These are phyloP conservation scores for Urechis unicinctus DNA, from an alignment of 2,888 invertebrate genomes.

Conservation along the genomic window DNA sequence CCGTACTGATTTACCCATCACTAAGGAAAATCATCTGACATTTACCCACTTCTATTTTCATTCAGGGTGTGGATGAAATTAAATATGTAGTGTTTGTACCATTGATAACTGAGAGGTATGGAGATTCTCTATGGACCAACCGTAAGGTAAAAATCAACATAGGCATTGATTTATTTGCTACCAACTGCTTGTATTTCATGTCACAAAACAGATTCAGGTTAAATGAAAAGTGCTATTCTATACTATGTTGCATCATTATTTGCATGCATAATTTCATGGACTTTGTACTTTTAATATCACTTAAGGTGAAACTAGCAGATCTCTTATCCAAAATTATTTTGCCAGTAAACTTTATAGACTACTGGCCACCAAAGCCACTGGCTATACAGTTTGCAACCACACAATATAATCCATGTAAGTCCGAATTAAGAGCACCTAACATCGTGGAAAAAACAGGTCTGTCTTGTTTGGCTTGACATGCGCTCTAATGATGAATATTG, in stretches of 20 bases:
- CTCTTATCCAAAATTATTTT: conserved; percentile 47
- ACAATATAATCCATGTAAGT: conserved; percentile 45
- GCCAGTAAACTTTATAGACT: conserved; percentile 44
- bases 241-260: background rate
- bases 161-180: no score
- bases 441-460: no score
- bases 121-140: conserved; percentile 51
- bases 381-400: conserved; percentile 52
- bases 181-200: background rate
- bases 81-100: conserved; percentile 49
- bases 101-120: conserved; percentile 47
- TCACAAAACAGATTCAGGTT: background rate
- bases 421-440: no score
- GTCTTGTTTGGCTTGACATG: no score
- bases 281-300: no score
- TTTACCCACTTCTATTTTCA: background rate
- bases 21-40: background rate
- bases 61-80: conserved; percentile 51
- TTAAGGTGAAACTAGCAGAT: conserved; percentile 50
- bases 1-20: background rate
- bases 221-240: background rate
- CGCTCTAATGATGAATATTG: no score
- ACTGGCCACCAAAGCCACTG: conserved; percentile 50
- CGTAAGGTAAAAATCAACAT: no score
- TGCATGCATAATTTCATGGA: no score